A percentile compares a stretch with the other conserved stretches of the same genome.
Evolutionary conservation across 2,113 vertebrate species (phyloP).

Genomic region (Phaethornis superciliosus): DNA sequence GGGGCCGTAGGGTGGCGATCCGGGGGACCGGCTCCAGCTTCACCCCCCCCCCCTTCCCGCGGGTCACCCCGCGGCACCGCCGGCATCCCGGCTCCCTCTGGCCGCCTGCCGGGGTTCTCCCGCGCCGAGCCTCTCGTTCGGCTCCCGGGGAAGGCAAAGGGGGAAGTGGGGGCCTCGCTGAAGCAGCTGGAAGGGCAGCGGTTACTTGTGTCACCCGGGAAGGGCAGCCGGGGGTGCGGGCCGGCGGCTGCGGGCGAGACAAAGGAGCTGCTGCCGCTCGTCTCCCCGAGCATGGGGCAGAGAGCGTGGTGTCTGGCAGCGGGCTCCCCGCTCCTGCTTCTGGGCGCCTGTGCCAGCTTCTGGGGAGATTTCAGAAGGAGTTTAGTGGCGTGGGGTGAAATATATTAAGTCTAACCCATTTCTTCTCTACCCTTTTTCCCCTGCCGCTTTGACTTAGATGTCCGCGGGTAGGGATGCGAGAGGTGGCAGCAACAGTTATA

Average conservation of each 20-base stretch:
- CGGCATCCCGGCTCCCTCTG: neutral
- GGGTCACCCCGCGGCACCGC: neutral
- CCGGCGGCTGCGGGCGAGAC: neutral
- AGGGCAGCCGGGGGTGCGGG: neutral
- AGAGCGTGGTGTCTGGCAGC: neutral
- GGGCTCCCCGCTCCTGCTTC: neutral
- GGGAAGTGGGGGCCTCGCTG: neutral
- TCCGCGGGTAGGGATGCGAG: neutral
- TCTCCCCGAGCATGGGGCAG: neutral
- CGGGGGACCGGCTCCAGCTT: neutral
- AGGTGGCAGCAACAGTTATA: neutral
- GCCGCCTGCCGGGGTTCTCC: neutral
- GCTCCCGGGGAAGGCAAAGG: neutral
- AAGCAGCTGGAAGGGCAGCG: neutral
- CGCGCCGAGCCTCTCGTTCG: neutral
- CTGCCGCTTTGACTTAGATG: neutral
- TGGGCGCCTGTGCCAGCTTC: neutral
- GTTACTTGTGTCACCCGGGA: neutral
- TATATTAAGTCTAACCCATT: rapidly evolving
- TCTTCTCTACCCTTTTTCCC: rapidly evolving
- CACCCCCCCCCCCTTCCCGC: no score
- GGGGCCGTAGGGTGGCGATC: neutral
- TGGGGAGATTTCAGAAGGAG: rapidly evolving
- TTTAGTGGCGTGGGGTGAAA: neutral
- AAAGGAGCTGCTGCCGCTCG: slow-evolving; percentile 7